Base-by-base conservation (phyloP, 1,140 invertebrate genomes). In the Yoshiicerus persimilis region DNA sequence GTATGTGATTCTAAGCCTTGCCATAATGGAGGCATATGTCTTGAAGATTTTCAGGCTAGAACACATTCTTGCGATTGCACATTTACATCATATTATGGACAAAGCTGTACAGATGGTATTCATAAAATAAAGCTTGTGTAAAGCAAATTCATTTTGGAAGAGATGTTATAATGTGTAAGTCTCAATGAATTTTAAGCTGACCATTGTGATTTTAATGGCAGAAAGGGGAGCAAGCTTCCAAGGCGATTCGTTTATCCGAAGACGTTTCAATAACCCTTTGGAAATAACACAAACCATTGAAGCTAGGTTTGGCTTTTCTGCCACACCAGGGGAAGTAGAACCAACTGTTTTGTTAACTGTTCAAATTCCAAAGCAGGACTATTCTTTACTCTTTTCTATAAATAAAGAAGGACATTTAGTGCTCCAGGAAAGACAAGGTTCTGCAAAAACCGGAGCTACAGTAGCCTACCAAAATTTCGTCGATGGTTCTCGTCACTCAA, bases 171-270 rank as follows among this genome's bases (percentile, higher is more conserved):
- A n/a, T n/a, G n/a, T n/a, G n/a, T 41, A 10, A 66, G 13, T 66
- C 20, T 8, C 64, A 5, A 66, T 30, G 2, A 11, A 11, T 41
- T 47, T 1, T 8, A 20, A 47, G 1, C 47, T 56, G 47, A n/a
- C 4, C 4, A 13, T 39, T 20, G 5, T 6, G 13, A 10, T 23
- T 83, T 32, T 38, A 83, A 84, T 34, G 11, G 10, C 94, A 93
- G 97, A 97, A 92, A 97, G 97, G 92, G 97, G 96, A 5, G 96
- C 96, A 0, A 96, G 96, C 91, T 98, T 98, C 91, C 96, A 96
- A 89, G 97, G 97, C 0, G 96, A 97, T 91, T 96, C 96, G 25
- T 95, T 96, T 84, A 92, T 97, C 36, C 95, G 96, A 91, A 93
- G 96, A 41, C 95, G 96, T 91, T 97, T 96, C 91, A 93, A 86